Base-by-base conservation (phyloP, 2,797 vertebrate species). In the Protonibea diacanthus region DNA sequence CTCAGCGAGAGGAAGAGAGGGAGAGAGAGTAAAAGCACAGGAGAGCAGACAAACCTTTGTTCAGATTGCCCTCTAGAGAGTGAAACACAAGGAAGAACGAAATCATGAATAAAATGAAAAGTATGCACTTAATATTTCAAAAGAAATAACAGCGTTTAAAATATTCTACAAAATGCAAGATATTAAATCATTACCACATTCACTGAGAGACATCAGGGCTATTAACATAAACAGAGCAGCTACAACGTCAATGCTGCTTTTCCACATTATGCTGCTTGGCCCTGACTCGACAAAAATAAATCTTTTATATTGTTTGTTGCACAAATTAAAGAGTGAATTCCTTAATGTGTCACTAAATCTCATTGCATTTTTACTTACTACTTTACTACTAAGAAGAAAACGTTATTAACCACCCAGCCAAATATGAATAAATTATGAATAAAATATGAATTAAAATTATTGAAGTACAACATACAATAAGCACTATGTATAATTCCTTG, bases 31-130 rank as follows among this genome's bases (percentile, higher is more conserved):
- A 58, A 2, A n/a, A 18, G 45, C 47, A 51, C 33, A 59, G 5
- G 29, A 13, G 33, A 70, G 65, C 44, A 64, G 71, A 20, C 13
- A 62, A 49, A 51, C 2, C 27, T 40, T 29, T 44, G 45, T 15
- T 42, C 8, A 61, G 45, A 72, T 64, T 78, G 77, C 80, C 80
- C 70, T 58, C 67, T 81, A 51, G 63, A 82, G 70, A 67, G 57
- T 5, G 20, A 58, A 38, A 25, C 0, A 4, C 18, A 40, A 61
- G 10, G 61, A 15, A 59, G 17, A 62, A 10, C 3, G 8, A 44
- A 47, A 52, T 40, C 20, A 6, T 6, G 6, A 38, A 59, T 4
- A 42, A 51, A 51, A n/a, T 1, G 6, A 33, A 27, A 38, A 52
- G 17, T 40, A 5, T 21, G 12, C 10, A 66, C 70, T 66, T 51